Conservation (phyloP, 2,113 vertebrate genomes). For the Pachypanchax playfairii region DNA sequence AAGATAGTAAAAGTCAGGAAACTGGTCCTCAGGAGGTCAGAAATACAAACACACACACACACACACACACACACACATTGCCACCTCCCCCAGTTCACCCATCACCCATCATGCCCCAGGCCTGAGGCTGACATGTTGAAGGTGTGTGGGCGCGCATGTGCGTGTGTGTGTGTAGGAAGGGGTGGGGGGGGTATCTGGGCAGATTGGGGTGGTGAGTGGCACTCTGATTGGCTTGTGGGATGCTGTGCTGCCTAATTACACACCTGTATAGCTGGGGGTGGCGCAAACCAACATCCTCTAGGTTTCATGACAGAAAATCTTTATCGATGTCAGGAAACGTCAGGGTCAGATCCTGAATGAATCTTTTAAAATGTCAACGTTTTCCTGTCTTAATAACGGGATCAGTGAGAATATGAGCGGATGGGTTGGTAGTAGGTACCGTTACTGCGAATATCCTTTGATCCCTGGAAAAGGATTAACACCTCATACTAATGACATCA, state of each 20-base stretch:
- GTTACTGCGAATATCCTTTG: background rate
- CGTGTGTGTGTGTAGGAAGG: slow-evolving; percentile 15
- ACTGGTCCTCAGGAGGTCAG: too few species aligned
- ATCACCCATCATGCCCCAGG: slow-evolving; percentile 12
- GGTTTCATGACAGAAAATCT: slow-evolving; percentile 11
- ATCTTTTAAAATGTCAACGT: background rate
- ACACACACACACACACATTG: background rate
- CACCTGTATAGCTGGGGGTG: background rate
- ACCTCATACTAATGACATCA: background rate
- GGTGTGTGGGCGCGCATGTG: slow-evolving; percentile 18
- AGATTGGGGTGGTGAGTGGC: slow-evolving; percentile 44
- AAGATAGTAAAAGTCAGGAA: background rate
- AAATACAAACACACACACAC: too few species aligned
- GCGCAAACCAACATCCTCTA: background rate
- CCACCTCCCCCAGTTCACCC: background rate
- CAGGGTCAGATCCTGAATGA: background rate
- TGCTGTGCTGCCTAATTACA: slow-evolving; percentile 28
- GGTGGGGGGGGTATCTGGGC: slow-evolving; percentile 59
- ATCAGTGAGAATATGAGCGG: too few species aligned
- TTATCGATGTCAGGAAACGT: slow-evolving; percentile 3
- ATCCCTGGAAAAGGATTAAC: background rate
- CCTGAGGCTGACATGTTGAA: slow-evolving; percentile 9
- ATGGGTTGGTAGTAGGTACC: background rate
- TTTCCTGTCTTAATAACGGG: background rate
- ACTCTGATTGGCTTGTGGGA: slow-evolving; percentile 56